A percentile compares a stretch with the other conserved stretches of the same genome.
Conservation (phyloP, 2,797 vertebrate genomes). For the Diplodus sargus region DNA sequence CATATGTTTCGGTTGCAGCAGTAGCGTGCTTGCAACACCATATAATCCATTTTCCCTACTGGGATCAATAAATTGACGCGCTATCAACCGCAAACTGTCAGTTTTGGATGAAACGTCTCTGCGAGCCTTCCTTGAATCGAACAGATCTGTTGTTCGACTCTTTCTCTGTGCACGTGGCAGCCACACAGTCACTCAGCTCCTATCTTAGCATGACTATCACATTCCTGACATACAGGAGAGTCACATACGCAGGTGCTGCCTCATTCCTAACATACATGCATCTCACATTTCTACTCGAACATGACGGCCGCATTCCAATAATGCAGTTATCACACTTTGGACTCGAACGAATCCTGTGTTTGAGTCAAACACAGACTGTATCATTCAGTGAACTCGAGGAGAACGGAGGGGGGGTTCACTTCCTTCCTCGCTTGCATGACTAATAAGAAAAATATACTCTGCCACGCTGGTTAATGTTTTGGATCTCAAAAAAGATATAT, state of each 20-base stretch:
- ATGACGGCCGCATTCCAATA: background rate
- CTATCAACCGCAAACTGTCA: constrained; percentile 43
- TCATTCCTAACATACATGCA: constrained; percentile 29
- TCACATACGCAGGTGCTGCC: constrained; percentile 24
- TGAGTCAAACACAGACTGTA: background rate
- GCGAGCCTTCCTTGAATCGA: constrained; percentile 29
- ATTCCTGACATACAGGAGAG: constrained; percentile 40
- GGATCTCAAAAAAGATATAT: background rate
- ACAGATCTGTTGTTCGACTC: constrained; percentile 30
- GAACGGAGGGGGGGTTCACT: background rate
- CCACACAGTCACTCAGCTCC: background rate
- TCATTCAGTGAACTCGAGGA: background rate
- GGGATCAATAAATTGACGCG: constrained; percentile 38
- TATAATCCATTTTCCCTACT: constrained; percentile 34
- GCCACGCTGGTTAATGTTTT: background rate
- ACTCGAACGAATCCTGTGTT: background rate
- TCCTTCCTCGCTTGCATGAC: background rate
- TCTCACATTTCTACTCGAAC: constrained; percentile 5
- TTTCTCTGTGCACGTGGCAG: constrained; percentile 8
- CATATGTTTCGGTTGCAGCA: constrained; percentile 45
- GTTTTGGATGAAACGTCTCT: constrained; percentile 42
- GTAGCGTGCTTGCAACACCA: constrained; percentile 61
- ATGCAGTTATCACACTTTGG: background rate
- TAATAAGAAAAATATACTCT: constrained; percentile 7
- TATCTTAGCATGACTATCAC: constrained; percentile 22